These are phyloP conservation scores for Anoplophora glabripennis DNA, from an alignment of 1,140 invertebrate species.

Conservation along the genomic window DNA sequence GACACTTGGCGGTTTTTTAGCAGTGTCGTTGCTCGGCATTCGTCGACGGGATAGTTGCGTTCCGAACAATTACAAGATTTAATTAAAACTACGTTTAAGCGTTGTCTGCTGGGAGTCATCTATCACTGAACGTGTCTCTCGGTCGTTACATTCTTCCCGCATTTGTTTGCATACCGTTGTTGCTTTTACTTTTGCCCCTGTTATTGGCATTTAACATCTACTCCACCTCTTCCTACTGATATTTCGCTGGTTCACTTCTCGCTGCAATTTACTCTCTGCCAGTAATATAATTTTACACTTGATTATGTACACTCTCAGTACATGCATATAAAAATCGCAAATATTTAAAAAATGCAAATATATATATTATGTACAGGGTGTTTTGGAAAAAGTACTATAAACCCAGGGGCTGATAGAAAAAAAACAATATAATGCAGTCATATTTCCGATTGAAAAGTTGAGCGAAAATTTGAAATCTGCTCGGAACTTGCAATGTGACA, in stretches of 20 bases:
- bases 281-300: no score
- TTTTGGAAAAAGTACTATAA: no score
- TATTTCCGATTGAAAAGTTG: no score
- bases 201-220: slow-evolving; percentile 14
- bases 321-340: no score
- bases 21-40: slow-evolving; percentile 32
- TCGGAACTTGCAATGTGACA: no score
- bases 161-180: slow-evolving; percentile 39
- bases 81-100: slow-evolving; percentile 49
- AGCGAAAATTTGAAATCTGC: no score
- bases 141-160: slow-evolving; percentile 42
- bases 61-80: slow-evolving; percentile 50
- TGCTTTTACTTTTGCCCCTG: slow-evolving; percentile 17
- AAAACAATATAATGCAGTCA: no score
- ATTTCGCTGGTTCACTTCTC: not conserved
- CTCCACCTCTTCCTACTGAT: slow-evolving; percentile 10
- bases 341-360: no score
- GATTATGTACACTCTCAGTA: no score
- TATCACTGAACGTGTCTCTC: slow-evolving; percentile 47
- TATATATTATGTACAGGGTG: no score
- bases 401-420: no score
- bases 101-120: slow-evolving; percentile 46
- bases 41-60: slow-evolving; percentile 36
- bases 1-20: slow-evolving; percentile 43
- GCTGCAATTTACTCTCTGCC: no score